Evolutionary conservation across 2,888 invertebrate genomes (phyloP).

Genomic region (Patella pellucida): DNA sequence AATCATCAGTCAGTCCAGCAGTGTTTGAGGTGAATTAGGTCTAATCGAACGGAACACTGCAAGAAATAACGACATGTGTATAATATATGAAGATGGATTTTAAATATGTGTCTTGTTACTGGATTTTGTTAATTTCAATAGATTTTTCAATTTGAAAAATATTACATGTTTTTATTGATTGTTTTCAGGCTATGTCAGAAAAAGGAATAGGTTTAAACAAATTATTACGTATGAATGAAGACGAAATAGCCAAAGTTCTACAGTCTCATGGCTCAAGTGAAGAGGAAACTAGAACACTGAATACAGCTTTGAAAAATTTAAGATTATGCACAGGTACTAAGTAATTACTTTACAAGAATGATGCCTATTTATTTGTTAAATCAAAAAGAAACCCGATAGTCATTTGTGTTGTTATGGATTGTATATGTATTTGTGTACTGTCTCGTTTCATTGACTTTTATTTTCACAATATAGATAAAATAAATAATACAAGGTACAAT

Average conservation of each 20-base stretch:
- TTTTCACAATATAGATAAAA: not conserved
- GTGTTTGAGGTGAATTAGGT: too few species aligned
- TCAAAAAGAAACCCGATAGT: too few species aligned
- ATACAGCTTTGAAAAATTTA: conserved; percentile 87
- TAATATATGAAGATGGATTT: too few species aligned
- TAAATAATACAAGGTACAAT: too few species aligned
- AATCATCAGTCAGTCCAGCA: too few species aligned
- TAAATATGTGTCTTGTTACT: too few species aligned
- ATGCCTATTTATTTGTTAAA: not conserved
- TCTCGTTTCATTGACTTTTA: conserved; percentile 7
- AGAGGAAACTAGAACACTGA: conserved; percentile 86
- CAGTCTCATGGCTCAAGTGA: conserved; percentile 79
- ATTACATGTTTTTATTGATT: too few species aligned
- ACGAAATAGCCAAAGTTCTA: conserved; percentile 83
- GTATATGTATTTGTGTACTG: not conserved
- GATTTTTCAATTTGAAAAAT: too few species aligned
- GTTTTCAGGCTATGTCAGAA: conserved; percentile 73
- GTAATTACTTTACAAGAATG: not conserved
- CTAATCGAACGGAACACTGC: too few species aligned
- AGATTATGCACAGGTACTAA: conserved; percentile 84
- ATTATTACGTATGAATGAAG: conserved; percentile 86
- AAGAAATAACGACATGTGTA: too few species aligned
- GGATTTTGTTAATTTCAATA: too few species aligned
- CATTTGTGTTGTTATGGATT: not conserved
- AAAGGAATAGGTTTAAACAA: conserved; percentile 79